Conservation (phyloP, 2,113 vertebrate species). For the Trematocara unimaculatum region DNA sequence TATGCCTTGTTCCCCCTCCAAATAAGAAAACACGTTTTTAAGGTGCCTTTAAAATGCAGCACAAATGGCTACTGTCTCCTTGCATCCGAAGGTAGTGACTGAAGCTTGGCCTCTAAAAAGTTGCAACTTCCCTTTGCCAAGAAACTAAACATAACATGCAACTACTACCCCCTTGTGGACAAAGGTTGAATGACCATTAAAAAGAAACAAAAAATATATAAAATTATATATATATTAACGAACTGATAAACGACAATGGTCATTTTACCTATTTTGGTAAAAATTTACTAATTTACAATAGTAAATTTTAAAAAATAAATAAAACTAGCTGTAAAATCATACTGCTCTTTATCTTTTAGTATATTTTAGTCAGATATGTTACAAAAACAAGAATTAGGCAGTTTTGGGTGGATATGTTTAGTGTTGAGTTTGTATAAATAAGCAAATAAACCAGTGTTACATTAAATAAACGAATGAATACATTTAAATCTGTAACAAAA, state of each 20-base stretch:
- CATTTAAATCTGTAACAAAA: not conserved
- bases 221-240: not conserved
- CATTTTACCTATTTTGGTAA: not conserved
- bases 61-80: not conserved
- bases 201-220: rapidly evolving
- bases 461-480: not conserved
- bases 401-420: not conserved
- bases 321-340: not conserved
- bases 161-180: conserved; percentile 62
- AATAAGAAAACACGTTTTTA: not conserved
- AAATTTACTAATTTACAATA: not conserved
- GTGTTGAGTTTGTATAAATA: not conserved
- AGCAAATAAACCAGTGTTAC: not conserved
- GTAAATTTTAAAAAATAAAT: not conserved
- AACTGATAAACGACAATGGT: not conserved
- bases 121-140: not conserved
- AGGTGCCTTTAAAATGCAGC: not conserved
- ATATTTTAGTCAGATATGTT: not conserved
- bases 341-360: not conserved
- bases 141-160: not conserved
- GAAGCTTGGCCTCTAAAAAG: not conserved
- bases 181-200: not conserved
- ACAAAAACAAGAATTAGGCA: not conserved
- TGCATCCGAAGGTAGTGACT: not conserved
- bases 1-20: not conserved